Conservation (phyloP, 2,113 vertebrate species). For the Melanostigma gelatinosum region DNA sequence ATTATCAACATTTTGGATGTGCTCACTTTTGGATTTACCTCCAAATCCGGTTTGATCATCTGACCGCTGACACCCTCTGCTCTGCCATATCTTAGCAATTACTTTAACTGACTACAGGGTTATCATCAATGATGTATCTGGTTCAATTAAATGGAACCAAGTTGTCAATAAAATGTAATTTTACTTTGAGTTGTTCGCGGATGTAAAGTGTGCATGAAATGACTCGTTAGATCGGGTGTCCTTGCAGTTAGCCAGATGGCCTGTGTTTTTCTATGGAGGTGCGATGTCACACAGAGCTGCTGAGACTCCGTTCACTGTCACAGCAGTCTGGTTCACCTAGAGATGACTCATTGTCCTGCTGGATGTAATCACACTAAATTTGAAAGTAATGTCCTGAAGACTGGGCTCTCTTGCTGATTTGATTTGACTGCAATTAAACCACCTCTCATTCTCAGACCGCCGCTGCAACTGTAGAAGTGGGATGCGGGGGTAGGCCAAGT, state of each 20-base stretch:
- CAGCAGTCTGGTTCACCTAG: slow-evolving; percentile 54
- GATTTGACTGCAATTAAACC: slow-evolving; percentile 32
- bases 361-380: slow-evolving; percentile 56
- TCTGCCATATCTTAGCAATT: not conserved
- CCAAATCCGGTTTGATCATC: not conserved
- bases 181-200: not conserved
- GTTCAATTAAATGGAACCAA: not conserved
- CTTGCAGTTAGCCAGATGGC: slow-evolving; percentile 63
- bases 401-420: slow-evolving; percentile 1
- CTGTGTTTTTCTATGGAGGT: slow-evolving; percentile 55
- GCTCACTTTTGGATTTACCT: too few species aligned
- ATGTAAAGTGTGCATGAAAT: not conserved
- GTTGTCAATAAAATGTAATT: not conserved
- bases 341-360: slow-evolving; percentile 72
- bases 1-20: too few species aligned
- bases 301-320: slow-evolving; percentile 54
- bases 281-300: slow-evolving; percentile 64
- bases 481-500: slow-evolving; percentile 34
- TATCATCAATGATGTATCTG: not conserved
- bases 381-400: slow-evolving; percentile 7
- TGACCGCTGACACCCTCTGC: not conserved
- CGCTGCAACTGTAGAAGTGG: slow-evolving; percentile 13
- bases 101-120: not conserved
- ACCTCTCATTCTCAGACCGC: not conserved
- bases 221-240: slow-evolving; percentile 21